Evolutionary conservation across 2,797 vertebrate species (phyloP).

Genomic region (Typhlichthys subterraneus): DNA sequence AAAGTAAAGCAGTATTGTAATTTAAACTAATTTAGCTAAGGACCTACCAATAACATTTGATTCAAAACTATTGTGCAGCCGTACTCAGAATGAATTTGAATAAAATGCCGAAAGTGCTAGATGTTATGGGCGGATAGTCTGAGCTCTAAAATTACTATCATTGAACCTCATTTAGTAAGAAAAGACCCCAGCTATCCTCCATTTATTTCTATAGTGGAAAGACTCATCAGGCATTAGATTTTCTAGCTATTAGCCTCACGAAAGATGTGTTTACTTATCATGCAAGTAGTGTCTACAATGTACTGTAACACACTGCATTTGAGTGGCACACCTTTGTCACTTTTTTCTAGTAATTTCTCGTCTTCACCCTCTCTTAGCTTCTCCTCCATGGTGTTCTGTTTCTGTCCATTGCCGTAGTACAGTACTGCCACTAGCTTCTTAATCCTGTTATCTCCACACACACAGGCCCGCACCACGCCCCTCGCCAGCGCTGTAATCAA

Average conservation of each 20-base stretch:
- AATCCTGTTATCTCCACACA: constrained; percentile 79
- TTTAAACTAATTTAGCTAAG: no score
- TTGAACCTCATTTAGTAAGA: not conserved
- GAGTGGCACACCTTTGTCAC: constrained; percentile 8
- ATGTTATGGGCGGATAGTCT: no score
- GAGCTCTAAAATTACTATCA: not conserved
- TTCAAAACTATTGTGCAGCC: not conserved
- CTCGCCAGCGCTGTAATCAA: constrained; percentile 37
- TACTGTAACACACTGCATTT: not conserved
- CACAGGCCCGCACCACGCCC: constrained; percentile 72
- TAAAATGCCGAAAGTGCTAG: not conserved
- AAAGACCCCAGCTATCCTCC: not conserved
- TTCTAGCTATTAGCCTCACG: no score
- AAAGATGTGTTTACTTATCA: no score
- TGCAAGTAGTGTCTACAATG: no score
- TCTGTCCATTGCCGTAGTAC: constrained; percentile 60
- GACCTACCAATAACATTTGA: constrained; percentile 20
- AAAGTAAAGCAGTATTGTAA: no score
- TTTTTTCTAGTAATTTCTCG: constrained; percentile 2
- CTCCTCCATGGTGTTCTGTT: constrained; percentile 6
- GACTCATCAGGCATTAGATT: no score
- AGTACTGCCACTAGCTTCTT: constrained; percentile 71
- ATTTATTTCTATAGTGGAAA: no score
- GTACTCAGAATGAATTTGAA: not conserved
- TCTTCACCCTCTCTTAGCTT: constrained; percentile 5